Conservation (phyloP, 2,888 invertebrate genomes). For the Drosophila siamana region DNA sequence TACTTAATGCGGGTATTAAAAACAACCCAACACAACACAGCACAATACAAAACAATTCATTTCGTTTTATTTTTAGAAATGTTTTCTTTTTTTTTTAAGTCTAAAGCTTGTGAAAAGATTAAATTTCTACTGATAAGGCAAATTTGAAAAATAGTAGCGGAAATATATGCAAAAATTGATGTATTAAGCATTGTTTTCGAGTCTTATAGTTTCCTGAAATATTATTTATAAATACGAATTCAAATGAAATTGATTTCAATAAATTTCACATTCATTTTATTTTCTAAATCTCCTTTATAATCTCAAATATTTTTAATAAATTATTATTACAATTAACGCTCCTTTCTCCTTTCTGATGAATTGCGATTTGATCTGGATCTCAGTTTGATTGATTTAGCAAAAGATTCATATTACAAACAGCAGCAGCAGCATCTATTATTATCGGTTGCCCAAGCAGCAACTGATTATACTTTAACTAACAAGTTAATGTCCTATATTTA, state of each 20-base stretch:
- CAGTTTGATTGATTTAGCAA: background rate
- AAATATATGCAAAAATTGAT: too few relatives aligned
- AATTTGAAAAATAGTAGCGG: background rate
- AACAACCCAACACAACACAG: too few relatives aligned
- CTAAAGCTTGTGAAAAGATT: background rate
- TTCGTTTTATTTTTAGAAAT: background rate
- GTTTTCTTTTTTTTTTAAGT: background rate
- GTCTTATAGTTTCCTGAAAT: too few relatives aligned
- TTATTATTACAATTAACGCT: too few relatives aligned
- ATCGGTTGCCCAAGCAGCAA: slow-evolving; percentile 2
- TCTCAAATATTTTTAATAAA: too few relatives aligned
- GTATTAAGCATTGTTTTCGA: too few relatives aligned
- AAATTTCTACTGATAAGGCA: background rate
- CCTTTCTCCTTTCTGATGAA: too few relatives aligned
- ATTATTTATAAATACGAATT: too few relatives aligned
- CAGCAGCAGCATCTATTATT: slow-evolving; percentile 2
- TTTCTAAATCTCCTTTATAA: too few relatives aligned
- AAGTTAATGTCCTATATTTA: slow-evolving; percentile 3
- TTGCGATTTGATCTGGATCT: background rate
- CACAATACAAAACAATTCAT: background rate
- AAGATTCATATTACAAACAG: background rate
- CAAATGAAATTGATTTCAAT: too few relatives aligned
- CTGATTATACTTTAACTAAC: background rate
- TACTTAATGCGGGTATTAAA: background rate
- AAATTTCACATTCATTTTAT: too few relatives aligned